A percentile compares a stretch with the other conserved stretches of the same genome.
Evolutionary conservation across 2,797 vertebrate species (phyloP).

Genomic region (Malacoctenus gilli): DNA sequence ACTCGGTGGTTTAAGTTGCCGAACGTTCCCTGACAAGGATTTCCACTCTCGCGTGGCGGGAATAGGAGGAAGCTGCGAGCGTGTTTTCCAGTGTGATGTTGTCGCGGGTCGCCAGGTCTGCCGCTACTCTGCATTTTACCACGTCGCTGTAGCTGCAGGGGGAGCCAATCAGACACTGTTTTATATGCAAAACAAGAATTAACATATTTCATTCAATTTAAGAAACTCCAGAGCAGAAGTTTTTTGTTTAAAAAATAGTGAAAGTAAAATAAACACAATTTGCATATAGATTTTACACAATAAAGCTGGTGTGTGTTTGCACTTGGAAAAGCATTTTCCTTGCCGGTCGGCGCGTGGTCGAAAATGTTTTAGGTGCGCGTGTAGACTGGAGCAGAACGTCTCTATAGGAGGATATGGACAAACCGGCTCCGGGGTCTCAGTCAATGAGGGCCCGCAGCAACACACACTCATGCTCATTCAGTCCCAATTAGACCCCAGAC

Average conservation of each 20-base stretch:
- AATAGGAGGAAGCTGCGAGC: neutral
- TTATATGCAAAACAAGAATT: constrained; percentile 2
- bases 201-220: neutral
- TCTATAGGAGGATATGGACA: constrained; percentile 9
- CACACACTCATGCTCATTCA: constrained; percentile 47
- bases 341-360: too few species aligned
- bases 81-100: neutral
- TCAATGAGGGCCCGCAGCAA: constrained; percentile 41
- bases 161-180: neutral
- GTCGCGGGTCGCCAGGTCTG: neutral
- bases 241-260: too few species aligned
- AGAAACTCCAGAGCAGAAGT: neutral
- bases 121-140: constrained; percentile 9
- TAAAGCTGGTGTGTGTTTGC: neutral
- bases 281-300: too few species aligned
- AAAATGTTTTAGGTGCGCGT: constrained; percentile 3
- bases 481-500: constrained; percentile 63
- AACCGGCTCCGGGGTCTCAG: constrained; percentile 12
- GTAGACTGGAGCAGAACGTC: constrained; percentile 14
- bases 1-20: constrained; percentile 1
- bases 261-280: too few species aligned
- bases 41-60: neutral
- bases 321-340: too few species aligned
- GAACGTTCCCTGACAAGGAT: neutral
- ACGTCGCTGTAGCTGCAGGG: neutral